Conservation (phyloP, 1,140 invertebrate genomes). For the Tetragonula clypearis region DNA sequence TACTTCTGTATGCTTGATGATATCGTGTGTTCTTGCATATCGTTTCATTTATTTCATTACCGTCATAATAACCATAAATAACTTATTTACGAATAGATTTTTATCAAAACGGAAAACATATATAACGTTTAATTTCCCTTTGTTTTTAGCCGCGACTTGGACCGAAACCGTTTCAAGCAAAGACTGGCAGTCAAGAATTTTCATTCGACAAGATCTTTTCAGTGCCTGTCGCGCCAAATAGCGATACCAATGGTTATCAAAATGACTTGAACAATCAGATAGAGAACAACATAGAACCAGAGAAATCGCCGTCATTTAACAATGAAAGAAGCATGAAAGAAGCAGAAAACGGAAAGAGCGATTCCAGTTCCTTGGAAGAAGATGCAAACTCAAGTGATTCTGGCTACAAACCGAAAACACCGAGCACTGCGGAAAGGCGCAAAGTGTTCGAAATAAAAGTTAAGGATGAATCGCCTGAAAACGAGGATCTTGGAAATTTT, state of each 20-base stretch:
- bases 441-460: constrained; percentile 86
- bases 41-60: constrained; percentile 42
- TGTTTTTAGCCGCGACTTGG: constrained; percentile 88
- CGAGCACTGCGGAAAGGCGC: constrained; percentile 88
- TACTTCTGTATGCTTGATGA: constrained; percentile 56
- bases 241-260: constrained; percentile 69
- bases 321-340: constrained; percentile 75
- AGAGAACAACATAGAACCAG: constrained; percentile 64
- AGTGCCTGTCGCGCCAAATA: constrained; percentile 87
- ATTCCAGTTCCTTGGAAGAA: constrained; percentile 84
- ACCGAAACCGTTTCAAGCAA: constrained; percentile 91
- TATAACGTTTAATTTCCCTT: constrained; percentile 42
- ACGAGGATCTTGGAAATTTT: constrained; percentile 82
- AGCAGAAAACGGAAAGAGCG: constrained; percentile 84
- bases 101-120: neutral
- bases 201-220: constrained; percentile 91
- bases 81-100: constrained; percentile 1
- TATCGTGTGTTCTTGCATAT: constrained; percentile 47
- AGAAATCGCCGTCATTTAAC: constrained; percentile 73
- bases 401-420: constrained; percentile 87
- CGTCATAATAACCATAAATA: constrained; percentile 37
- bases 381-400: constrained; percentile 84
- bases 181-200: constrained; percentile 87
- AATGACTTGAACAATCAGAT: constrained; percentile 57
- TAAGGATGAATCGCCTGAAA: constrained; percentile 79